Evolutionary conservation across 2,888 invertebrate genomes (phyloP).

Genomic region (Tenthredo amoena): DNA sequence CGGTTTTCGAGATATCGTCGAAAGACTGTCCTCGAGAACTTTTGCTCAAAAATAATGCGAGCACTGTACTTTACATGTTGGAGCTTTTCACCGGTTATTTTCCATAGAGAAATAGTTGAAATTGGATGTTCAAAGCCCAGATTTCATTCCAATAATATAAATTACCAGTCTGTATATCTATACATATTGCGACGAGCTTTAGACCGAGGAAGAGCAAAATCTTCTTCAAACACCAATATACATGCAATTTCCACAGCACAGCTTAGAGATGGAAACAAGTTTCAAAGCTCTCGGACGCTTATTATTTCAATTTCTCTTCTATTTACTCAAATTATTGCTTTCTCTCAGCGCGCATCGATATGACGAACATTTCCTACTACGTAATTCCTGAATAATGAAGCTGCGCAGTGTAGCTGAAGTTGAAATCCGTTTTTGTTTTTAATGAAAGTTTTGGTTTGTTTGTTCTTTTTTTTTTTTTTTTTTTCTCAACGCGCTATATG

Average conservation of each 20-base stretch:
- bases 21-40: not conserved
- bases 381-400: not conserved
- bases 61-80: too few species aligned
- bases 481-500: not conserved
- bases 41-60: too few species aligned
- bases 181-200: not conserved
- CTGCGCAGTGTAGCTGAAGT: not conserved
- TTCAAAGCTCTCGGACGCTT: not conserved
- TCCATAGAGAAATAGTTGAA: not conserved
- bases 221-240: not conserved
- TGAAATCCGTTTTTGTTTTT: not conserved
- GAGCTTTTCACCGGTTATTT: not conserved
- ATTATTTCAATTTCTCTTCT: not conserved
- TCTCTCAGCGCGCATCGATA: not conserved
- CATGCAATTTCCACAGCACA: not conserved
- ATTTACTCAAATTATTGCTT: constrained; percentile 2
- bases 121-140: not conserved
- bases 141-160: not conserved
- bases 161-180: not conserved
- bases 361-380: not conserved
- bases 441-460: not conserved
- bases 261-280: not conserved
- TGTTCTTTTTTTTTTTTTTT: not conserved
- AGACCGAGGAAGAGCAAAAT: not conserved
- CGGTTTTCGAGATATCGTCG: not conserved